Conservation (phyloP, 2,113 vertebrate genomes). For the Nymphicus hollandicus region DNA sequence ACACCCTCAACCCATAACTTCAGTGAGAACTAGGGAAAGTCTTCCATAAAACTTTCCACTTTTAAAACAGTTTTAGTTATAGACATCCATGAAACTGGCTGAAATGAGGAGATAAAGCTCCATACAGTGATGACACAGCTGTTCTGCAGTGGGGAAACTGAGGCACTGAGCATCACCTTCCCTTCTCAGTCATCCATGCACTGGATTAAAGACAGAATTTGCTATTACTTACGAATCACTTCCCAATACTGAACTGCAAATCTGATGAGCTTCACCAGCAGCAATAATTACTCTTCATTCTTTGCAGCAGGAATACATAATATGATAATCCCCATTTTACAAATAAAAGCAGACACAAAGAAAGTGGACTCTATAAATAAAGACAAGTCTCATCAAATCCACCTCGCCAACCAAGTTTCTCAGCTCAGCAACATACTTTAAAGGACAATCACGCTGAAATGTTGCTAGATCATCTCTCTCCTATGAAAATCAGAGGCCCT, state of each 20-base stretch:
- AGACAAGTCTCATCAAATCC: neutral
- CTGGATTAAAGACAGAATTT: neutral
- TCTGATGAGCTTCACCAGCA: neutral
- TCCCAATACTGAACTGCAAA: neutral
- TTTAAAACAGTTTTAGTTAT: neutral
- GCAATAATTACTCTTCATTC: neutral
- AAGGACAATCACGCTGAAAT: neutral
- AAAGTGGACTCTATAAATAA: neutral
- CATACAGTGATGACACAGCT: neutral
- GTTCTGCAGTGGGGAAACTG: neutral
- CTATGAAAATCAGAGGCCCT: neutral
- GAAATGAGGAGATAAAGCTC: neutral
- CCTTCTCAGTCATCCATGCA: neutral
- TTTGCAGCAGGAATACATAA: neutral
- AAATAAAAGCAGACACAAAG: neutral
- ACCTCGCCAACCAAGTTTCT: neutral
- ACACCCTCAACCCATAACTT: neutral
- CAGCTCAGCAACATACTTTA: neutral
- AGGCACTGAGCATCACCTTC: neutral
- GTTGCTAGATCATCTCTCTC: neutral
- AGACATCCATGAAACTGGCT: neutral
- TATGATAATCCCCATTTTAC: neutral
- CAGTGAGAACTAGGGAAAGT: accelerated
- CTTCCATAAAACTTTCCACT: neutral
- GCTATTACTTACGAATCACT: neutral